Percentiles rank a stretch among this genome's conserved stretches.
phyloP scores from a whole-genome alignment of 2,797 vertebrate species.

The Lepidocolaptes lacrymiger region DNA sequence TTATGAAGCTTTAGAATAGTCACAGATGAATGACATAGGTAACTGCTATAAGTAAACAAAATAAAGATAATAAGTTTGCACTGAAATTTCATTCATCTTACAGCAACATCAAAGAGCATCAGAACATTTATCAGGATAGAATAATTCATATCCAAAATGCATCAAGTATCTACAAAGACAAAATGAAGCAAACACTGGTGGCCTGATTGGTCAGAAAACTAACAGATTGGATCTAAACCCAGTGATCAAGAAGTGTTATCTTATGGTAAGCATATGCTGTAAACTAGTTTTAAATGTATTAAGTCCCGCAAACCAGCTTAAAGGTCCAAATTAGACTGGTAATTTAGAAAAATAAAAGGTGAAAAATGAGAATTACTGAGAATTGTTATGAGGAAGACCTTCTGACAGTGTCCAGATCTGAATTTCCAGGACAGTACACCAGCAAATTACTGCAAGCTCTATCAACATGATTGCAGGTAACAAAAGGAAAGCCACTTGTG shows the following conservation, averaged over 20 bases:
- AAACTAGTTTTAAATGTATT: background rate
- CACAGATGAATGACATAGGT: background rate
- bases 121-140: background rate
- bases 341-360: background rate
- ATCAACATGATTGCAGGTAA: background rate
- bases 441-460: background rate
- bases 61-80: background rate
- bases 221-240: background rate
- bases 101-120: background rate
- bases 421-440: background rate
- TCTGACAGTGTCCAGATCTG: background rate
- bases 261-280: background rate
- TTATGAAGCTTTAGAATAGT: background rate
- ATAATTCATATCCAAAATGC: background rate
- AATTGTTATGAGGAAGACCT: background rate
- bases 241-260: background rate
- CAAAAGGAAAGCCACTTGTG: background rate
- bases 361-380: background rate
- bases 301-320: background rate
- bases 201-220: background rate
- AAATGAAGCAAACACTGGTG: background rate
- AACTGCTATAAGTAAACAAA: background rate
- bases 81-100: background rate
- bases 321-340: background rate
- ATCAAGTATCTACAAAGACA: background rate